phyloP scores from a whole-genome alignment of 2,888 invertebrate species.

The Amiota mariae region DNA sequence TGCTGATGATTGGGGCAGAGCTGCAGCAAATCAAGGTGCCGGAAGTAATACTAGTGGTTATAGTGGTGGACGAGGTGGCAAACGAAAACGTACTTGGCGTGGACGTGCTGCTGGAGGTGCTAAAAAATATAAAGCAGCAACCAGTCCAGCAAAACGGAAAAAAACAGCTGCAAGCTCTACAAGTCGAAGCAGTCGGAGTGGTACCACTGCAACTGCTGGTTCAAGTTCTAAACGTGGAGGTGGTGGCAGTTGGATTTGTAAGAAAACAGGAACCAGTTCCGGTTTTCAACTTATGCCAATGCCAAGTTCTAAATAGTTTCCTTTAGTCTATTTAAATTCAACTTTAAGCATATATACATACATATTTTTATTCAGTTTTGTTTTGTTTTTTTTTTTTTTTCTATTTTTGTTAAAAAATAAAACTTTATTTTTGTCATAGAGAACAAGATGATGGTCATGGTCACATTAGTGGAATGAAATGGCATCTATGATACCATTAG shows the following conservation, averaged over 20 bases:
- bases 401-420: neutral
- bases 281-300: conserved; percentile 70
- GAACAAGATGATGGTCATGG: conserved; percentile 14
- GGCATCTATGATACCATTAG: neutral
- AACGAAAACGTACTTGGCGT: conserved; percentile 65
- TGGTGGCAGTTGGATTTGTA: conserved; percentile 50
- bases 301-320: conserved; percentile 54
- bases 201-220: conserved; percentile 21
- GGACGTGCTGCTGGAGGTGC: conserved; percentile 52
- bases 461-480: conserved; percentile 1
- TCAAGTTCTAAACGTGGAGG: conserved; percentile 28
- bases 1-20: conserved; percentile 61
- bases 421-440: neutral
- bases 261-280: conserved; percentile 61
- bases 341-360: neutral
- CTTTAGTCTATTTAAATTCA: neutral
- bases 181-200: conserved; percentile 35
- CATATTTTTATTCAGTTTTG: too few species aligned
- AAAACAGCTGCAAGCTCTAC: conserved; percentile 31
- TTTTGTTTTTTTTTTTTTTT: conserved; percentile 6
- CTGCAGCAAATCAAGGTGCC: conserved; percentile 53
- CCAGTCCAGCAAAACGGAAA: conserved; percentile 43
- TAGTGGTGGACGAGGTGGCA: conserved; percentile 57
- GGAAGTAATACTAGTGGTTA: conserved; percentile 36
- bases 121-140: conserved; percentile 48